phyloP scores from a whole-genome alignment of 2,113 vertebrate genomes.

The Phaetusa simplex region DNA sequence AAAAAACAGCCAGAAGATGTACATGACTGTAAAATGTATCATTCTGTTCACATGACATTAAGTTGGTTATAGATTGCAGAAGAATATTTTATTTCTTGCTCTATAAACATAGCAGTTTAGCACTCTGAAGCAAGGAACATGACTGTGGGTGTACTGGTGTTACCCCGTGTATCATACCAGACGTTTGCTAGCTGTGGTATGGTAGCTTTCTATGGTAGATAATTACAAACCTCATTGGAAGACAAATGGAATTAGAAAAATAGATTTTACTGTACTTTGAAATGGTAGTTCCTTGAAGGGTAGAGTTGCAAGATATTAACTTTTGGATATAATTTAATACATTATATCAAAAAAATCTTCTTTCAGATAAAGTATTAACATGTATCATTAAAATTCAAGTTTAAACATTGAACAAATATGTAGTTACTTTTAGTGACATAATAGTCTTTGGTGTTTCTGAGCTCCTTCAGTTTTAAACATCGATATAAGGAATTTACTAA shows the following conservation, averaged over 20 bases:
- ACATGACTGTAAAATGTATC: neutral
- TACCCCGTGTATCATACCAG: neutral
- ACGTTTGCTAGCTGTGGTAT: neutral
- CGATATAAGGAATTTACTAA: neutral
- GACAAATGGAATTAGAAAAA: neutral
- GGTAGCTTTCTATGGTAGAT: neutral
- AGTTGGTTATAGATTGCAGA: neutral
- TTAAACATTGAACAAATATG: neutral
- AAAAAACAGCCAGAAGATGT: neutral
- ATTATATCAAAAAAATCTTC: neutral
- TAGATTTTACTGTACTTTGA: neutral
- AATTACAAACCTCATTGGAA: neutral
- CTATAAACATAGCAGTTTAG: neutral
- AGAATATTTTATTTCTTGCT: neutral
- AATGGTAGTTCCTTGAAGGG: neutral
- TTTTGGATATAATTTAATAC: neutral
- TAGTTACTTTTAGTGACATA: neutral
- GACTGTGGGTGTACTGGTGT: neutral
- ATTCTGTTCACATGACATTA: neutral
- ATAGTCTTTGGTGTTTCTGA: neutral
- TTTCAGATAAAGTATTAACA: neutral
- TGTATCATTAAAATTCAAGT: neutral
- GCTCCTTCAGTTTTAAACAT: neutral
- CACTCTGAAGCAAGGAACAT: neutral
- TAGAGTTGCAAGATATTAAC: neutral